Evolutionary conservation across 2,888 invertebrate species (phyloP).

Genomic region (Melangyna quadrimaculata): DNA sequence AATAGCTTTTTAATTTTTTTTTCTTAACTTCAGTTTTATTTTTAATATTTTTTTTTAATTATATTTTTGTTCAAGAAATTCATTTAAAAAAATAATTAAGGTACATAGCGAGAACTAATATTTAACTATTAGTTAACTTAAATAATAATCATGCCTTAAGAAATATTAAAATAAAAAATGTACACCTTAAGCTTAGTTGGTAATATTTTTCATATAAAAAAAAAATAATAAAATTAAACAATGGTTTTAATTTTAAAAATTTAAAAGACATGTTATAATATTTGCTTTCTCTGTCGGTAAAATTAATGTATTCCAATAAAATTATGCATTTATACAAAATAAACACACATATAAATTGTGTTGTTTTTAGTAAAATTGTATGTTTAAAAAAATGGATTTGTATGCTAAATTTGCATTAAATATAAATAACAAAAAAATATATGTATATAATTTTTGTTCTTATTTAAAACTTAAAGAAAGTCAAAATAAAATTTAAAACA

Average conservation of each 20-base stretch:
- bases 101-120: conserved; percentile 69
- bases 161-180: conserved; percentile 47
- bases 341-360: background rate
- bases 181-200: conserved; percentile 51
- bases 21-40: conserved; percentile 9
- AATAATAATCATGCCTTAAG: conserved; percentile 36
- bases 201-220: background rate
- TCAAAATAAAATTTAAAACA: conserved; percentile 24
- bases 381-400: conserved; percentile 37
- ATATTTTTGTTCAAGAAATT: conserved; percentile 45
- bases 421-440: conserved; percentile 49
- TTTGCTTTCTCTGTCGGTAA: conserved; percentile 23
- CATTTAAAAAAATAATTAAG: conserved; percentile 67
- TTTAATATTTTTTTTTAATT: background rate
- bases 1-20: conserved; percentile 28
- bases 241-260: conserved; percentile 31
- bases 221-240: conserved; percentile 22
- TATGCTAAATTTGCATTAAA: conserved; percentile 49
- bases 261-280: conserved; percentile 18
- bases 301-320: conserved; percentile 35
- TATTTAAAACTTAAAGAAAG: conserved; percentile 17
- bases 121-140: conserved; percentile 62
- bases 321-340: no score
- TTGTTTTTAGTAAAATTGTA: conserved; percentile 28
- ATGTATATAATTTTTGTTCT: background rate